Evolutionary conservation across 2,797 vertebrate species (phyloP).

Genomic region (Phataginus tricuspis): DNA sequence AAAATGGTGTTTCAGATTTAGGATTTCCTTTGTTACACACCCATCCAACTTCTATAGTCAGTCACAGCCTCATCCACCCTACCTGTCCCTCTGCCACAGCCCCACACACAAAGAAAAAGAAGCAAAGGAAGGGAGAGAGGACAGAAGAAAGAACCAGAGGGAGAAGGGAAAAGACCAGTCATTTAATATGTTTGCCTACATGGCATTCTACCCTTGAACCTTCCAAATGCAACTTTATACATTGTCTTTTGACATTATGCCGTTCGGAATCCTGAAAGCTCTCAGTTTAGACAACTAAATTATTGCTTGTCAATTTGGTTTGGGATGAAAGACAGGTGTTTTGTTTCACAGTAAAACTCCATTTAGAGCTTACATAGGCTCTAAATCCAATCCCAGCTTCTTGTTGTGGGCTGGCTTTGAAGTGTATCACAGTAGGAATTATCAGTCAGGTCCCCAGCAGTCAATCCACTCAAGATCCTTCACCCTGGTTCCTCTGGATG

Average conservation of each 20-base stretch:
- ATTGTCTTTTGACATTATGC: conserved; percentile 86
- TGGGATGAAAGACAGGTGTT: conserved; percentile 88
- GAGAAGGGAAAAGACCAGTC: conserved; percentile 11
- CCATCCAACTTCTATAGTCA: neutral
- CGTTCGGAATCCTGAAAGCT: conserved; percentile 87
- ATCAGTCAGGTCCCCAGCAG: conserved; percentile 56
- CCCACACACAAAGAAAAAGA: neutral
- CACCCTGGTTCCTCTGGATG: conserved; percentile 55
- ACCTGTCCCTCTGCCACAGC: neutral
- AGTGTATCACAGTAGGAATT: conserved; percentile 64
- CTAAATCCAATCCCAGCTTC: conserved; percentile 82
- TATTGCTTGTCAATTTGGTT: conserved; percentile 88
- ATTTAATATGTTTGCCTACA: conserved; percentile 83
- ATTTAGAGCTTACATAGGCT: conserved; percentile 79
- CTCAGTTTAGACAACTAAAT: conserved; percentile 90
- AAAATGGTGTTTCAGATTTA: conserved; percentile 11
- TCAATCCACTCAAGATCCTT: conserved; percentile 69
- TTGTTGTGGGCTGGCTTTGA: conserved; percentile 68
- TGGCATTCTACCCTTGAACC: conserved; percentile 86
- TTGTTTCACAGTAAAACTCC: conserved; percentile 86
- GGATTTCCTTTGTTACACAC: neutral
- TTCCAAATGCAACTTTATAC: conserved; percentile 84
- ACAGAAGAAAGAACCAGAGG: conserved; percentile 23
- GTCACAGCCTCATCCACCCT: neutral
- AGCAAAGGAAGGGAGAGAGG: conserved; percentile 56